Conservation (phyloP, 2,888 invertebrate genomes). For the Pseudococcus viburni region DNA sequence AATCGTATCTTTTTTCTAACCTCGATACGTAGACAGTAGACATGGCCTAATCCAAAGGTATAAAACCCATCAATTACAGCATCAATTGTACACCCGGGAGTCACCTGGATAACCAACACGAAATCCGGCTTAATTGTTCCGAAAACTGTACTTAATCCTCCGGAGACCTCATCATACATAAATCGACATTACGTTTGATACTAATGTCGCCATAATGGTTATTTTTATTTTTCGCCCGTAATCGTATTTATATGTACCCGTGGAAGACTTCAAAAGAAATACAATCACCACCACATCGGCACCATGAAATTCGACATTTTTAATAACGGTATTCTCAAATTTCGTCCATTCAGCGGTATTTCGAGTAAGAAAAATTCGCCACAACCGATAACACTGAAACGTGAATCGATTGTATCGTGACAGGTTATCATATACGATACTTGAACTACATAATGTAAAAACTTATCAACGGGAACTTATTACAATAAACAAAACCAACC, state of each 20-base stretch:
- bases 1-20: not conserved
- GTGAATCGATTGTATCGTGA: too few relatives aligned
- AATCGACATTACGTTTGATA: constrained; percentile 4
- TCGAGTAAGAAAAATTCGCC: not conserved
- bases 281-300: not conserved
- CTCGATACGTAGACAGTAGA: not conserved
- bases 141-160: not conserved
- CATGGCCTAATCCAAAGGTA: not conserved
- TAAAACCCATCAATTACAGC: not conserved
- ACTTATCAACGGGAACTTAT: not conserved
- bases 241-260: not conserved
- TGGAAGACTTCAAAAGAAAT: not conserved
- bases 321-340: not conserved
- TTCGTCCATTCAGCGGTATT: not conserved
- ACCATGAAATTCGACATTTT: not conserved
- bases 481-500: not conserved
- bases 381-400: too few relatives aligned
- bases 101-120: not conserved
- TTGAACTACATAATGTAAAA: not conserved
- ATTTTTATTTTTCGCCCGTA: not conserved
- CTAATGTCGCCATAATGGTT: not conserved
- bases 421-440: not conserved
- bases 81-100: not conserved
- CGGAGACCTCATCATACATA: not conserved
- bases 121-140: not conserved